Evolutionary conservation across 2,888 invertebrate genomes (phyloP).

Genomic region (Selenia dentaria): DNA sequence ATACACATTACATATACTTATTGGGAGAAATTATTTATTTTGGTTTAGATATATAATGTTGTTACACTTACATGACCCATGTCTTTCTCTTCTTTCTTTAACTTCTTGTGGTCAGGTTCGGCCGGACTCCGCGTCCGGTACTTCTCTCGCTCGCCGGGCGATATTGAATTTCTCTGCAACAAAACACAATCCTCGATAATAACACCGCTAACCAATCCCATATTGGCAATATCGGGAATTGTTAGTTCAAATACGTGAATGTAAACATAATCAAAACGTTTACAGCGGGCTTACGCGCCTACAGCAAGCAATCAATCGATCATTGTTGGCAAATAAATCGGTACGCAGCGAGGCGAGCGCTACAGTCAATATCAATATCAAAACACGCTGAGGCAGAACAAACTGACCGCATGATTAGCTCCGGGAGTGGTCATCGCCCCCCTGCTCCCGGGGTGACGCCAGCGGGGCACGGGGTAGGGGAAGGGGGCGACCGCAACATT

Average conservation of each 20-base stretch:
- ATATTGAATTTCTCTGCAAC: slow-evolving; percentile 93
- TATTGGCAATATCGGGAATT: slow-evolving; percentile 51
- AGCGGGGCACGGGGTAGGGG: slow-evolving; percentile 35
- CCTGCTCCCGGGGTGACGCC: slow-evolving; percentile 38
- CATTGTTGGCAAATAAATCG: slow-evolving; percentile 84
- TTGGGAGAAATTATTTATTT: no score
- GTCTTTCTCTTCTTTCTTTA: slow-evolving; percentile 93
- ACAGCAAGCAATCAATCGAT: slow-evolving; percentile 82
- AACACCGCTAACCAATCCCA: slow-evolving; percentile 43
- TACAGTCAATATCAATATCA: slow-evolving; percentile 84
- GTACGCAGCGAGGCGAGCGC: slow-evolving; percentile 76
- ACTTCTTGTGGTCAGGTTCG: slow-evolving; percentile 88
- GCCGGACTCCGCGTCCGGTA: slow-evolving; percentile 92
- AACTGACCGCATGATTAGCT: slow-evolving; percentile 85
- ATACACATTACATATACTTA: no score
- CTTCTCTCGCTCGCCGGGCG: slow-evolving; percentile 93
- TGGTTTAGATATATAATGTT: no score
- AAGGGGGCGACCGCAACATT: slow-evolving; percentile 62
- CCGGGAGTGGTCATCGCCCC: slow-evolving; percentile 79
- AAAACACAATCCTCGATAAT: slow-evolving; percentile 40
- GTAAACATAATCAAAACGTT: slow-evolving; percentile 82
- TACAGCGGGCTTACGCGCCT: slow-evolving; percentile 72
- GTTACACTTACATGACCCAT: slow-evolving; percentile 91
- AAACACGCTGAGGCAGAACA: slow-evolving; percentile 84
- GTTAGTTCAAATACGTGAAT: slow-evolving; percentile 67